A percentile compares a stretch with the other conserved stretches of the same genome.
Conservation (phyloP, 37 sponge, comb jelly and placozoan species). For the Amphimedon queenslandica region DNA sequence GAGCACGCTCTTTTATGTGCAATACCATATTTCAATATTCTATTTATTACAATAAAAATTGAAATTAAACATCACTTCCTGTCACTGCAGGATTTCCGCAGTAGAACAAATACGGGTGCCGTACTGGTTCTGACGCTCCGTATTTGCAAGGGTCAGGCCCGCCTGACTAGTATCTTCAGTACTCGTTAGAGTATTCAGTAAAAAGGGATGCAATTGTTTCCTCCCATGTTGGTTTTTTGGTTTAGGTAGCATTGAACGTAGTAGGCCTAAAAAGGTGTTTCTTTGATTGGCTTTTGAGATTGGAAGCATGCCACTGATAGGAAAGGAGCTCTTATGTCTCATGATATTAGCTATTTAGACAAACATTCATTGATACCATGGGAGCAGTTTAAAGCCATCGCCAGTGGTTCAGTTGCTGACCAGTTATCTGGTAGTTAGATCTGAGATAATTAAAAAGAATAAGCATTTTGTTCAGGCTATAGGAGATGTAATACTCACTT, state of each 20-base stretch:
- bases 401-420: slow-evolving; percentile 18
- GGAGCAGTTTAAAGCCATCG: slow-evolving; percentile 7
- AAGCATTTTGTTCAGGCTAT: slow-evolving; percentile 40
- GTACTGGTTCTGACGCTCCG: too few species aligned
- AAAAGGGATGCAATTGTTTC: too few species aligned
- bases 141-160: not conserved
- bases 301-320: too few species aligned
- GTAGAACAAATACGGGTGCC: too few species aligned
- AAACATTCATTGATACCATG: slow-evolving; percentile 19
- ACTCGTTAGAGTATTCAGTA: slow-evolving; percentile 31
- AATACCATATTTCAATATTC: too few species aligned
- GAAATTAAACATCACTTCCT: too few species aligned
- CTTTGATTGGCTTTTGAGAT: slow-evolving; percentile 34
- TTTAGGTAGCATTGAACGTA: not conserved
- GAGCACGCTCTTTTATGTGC: too few species aligned
- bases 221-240: slow-evolving; percentile 31
- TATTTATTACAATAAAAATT: too few species aligned
- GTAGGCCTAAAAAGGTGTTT: slow-evolving; percentile 23
- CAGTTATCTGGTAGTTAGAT: slow-evolving; percentile 21
- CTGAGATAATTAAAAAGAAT: slow-evolving; percentile 18
- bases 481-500: slow-evolving; percentile 24
- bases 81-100: too few species aligned
- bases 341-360: too few species aligned
- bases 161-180: slow-evolving; percentile 12
- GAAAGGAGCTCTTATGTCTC: slow-evolving; percentile 16